Evolutionary conservation across 1,140 invertebrate genomes (phyloP).

Genomic region (Ooceraea biroi): DNA sequence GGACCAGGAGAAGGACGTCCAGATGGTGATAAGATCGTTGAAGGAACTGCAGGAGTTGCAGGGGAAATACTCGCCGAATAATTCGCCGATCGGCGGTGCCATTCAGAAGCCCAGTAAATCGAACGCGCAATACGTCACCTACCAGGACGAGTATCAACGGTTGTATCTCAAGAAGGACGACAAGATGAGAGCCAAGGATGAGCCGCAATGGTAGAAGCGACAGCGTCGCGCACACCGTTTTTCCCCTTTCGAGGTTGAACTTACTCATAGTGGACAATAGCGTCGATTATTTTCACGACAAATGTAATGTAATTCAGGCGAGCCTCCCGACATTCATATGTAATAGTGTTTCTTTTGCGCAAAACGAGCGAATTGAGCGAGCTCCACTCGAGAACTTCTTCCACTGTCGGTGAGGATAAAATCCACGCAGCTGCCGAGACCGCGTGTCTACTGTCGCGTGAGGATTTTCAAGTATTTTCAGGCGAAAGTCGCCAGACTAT

Average conservation of each 20-base stretch:
- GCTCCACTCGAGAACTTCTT: conserved; percentile 68
- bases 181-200: conserved; percentile 81
- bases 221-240: neutral
- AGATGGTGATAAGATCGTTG: conserved; percentile 83
- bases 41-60: conserved; percentile 82
- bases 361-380: conserved; percentile 36
- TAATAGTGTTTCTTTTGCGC: conserved; percentile 53
- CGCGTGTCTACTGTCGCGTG: conserved; percentile 50
- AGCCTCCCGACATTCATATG: no score
- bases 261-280: conserved; percentile 35
- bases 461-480: conserved; percentile 80
- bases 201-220: conserved; percentile 79
- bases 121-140: conserved; percentile 76
- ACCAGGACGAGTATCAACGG: conserved; percentile 80
- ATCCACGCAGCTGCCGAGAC: conserved; percentile 28
- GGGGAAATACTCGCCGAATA: conserved; percentile 80
- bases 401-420: conserved; percentile 65
- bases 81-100: conserved; percentile 76
- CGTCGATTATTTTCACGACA: conserved; percentile 36
- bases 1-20: conserved; percentile 82
- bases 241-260: conserved; percentile 20
- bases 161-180: conserved; percentile 82
- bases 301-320: neutral
- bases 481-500: conserved; percentile 80
- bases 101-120: conserved; percentile 78